A percentile compares a stretch with the other conserved stretches of the same genome.
phyloP scores from a whole-genome alignment of 2,888 invertebrate species.

The Acronicta leporina region DNA sequence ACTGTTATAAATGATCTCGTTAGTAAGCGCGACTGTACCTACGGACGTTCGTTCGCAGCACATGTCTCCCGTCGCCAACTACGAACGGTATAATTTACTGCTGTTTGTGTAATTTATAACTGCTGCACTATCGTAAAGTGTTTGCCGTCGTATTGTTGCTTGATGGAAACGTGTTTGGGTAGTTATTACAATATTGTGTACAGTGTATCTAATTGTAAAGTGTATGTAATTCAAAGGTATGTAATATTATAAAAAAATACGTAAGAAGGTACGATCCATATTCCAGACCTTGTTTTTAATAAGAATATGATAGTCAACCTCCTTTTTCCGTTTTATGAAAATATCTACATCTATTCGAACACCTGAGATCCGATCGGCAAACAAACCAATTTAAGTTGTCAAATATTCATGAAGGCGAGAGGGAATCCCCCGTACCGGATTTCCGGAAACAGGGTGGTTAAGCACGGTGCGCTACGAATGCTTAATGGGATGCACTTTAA shows the following conservation, averaged over 20 bases:
- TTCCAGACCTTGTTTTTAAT: too few species aligned
- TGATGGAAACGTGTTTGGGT: neutral
- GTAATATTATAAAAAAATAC: too few species aligned
- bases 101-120: slow-evolving; percentile 27
- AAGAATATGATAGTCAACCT: too few species aligned
- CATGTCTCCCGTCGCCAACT: slow-evolving; percentile 9
- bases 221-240: too few species aligned
- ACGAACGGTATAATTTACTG: slow-evolving; percentile 22
- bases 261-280: too few species aligned
- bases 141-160: neutral
- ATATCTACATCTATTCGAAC: neutral
- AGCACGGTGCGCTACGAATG: slow-evolving; percentile 34
- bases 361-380: slow-evolving; percentile 9
- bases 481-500: slow-evolving; percentile 45
- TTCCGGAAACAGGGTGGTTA: slow-evolving; percentile 35
- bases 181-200: too few species aligned
- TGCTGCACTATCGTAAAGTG: slow-evolving; percentile 21
- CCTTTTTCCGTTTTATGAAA: too few species aligned
- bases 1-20: slow-evolving; percentile 47
- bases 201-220: too few species aligned
- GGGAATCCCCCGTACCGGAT: slow-evolving; percentile 33
- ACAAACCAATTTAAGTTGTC: slow-evolving; percentile 42
- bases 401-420: slow-evolving; percentile 39
- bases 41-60: slow-evolving; percentile 9
- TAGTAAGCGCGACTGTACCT: slow-evolving; percentile 23